Evolutionary conservation across 2,797 vertebrate genomes (phyloP), one percentile per base, ranked within the genome.

Genomic region (Anisognathus igniventris): DNA sequence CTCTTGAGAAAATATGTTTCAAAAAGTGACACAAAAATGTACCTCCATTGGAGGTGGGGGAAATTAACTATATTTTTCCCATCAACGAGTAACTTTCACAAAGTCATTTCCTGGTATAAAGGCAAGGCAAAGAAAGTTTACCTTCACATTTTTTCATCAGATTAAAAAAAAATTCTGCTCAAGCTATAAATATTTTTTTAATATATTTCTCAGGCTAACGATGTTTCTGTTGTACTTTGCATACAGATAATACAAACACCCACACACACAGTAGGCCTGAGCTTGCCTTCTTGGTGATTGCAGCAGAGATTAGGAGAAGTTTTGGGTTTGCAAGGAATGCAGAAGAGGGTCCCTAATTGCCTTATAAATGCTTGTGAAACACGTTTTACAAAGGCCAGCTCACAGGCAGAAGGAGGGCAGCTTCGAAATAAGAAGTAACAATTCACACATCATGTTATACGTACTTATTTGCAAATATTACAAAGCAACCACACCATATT

Each of bases 271-370:
- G 54, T 93, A 84, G 95, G 94, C 89, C 94, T 66, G 57, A 88
- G 78, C 87, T 74, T 95, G 90, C 79, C 60, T 92, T 86, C 89
- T 57, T 88, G 57, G 45, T 2, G 44, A 82, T 73, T 53, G 75
- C 58, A 95, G 75, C 61, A 74, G 50, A 95, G 91, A 94, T 93
- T 92, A 96, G 67, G 45, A 88, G 71, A 95, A 96, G 87, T 92
- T 96, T 93, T 44, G 66, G 65, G 68, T 61, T 89, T 75, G 68
- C 58, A 86, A 92, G 65, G 84, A 92, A 91, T 66, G 93, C 94
- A 96, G 68, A 87, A 90, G 62, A 86, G 85, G 84, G 86, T 93
- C 93, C 67, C 65, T 88, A 86, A 89, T 54, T 91, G 89, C 89
- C 72, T 75, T 91, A 82, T 28, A 94, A 87, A 93, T 40, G 81